Percentiles rank a stretch among this genome's conserved stretches.
Evolutionary conservation across 2,888 invertebrate species (phyloP).

Genomic region (Polia nebulosa): DNA sequence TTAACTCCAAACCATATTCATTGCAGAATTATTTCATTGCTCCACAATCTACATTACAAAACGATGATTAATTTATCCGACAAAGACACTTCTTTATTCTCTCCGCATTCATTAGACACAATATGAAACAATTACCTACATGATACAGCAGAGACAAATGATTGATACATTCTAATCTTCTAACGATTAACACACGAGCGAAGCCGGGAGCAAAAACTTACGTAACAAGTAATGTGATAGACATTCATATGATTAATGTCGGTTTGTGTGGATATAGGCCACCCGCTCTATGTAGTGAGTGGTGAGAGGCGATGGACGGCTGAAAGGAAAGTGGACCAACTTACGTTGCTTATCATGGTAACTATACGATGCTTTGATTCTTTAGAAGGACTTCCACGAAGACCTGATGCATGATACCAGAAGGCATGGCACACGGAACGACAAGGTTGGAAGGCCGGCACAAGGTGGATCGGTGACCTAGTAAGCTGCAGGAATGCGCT

Average conservation of each 20-base stretch:
- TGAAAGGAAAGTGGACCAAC: background rate
- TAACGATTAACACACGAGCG: conserved; percentile 23
- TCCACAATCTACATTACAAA: conserved; percentile 3
- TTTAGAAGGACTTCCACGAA: background rate
- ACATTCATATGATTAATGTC: conserved; percentile 44
- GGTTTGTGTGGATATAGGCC: conserved; percentile 7
- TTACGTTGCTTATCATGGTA: background rate
- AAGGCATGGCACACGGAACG: no score
- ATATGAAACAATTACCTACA: conserved; percentile 12
- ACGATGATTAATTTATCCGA: conserved; percentile 5
- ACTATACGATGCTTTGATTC: background rate
- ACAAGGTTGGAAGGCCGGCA: no score
- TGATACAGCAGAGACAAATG: conserved; percentile 25
- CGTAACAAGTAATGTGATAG: conserved; percentile 34
- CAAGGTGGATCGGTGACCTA: no score
- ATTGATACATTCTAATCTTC: conserved; percentile 45
- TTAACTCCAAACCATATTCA: background rate
- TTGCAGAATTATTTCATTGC: background rate
- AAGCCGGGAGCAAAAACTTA: conserved; percentile 30
- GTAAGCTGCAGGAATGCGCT: no score
- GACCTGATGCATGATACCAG: no score
- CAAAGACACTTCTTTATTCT: background rate
- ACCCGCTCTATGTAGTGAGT: background rate
- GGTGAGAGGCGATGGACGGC: conserved; percentile 2
- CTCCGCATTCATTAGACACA: conserved; percentile 2